A percentile compares a stretch with the other conserved stretches of the same genome.
Evolutionary conservation across 2,113 vertebrate genomes (phyloP).

Genomic region (Sialia sialis): DNA sequence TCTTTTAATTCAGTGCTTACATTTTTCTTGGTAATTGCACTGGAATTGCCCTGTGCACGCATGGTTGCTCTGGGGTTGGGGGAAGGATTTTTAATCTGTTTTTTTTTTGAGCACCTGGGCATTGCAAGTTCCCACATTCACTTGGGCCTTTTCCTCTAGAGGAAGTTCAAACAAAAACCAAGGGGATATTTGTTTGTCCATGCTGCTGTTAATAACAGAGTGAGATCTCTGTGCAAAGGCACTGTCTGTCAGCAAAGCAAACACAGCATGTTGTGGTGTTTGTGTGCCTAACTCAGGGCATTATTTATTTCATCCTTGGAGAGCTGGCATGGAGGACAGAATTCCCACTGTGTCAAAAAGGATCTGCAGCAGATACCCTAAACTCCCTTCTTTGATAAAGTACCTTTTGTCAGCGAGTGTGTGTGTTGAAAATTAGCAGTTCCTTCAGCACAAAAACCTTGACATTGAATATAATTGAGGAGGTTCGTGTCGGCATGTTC

Average conservation of each 20-base stretch:
- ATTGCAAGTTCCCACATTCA: background rate
- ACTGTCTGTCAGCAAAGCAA: background rate
- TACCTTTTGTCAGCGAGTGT: constrained; percentile 60
- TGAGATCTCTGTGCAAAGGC: background rate
- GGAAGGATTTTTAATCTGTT: background rate
- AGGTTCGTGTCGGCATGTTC: constrained; percentile 63
- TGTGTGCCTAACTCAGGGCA: background rate
- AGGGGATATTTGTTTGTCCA: background rate
- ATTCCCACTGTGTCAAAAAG: background rate
- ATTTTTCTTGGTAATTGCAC: background rate
- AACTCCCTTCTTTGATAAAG: constrained; percentile 49
- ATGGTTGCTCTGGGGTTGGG: background rate
- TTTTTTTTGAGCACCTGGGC: background rate
- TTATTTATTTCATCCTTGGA: background rate
- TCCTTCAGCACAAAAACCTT: constrained; percentile 66
- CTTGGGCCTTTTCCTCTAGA: background rate
- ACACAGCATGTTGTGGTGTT: background rate
- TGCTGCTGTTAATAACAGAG: background rate
- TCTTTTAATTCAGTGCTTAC: background rate
- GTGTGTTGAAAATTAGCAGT: constrained; percentile 67
- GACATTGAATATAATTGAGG: constrained; percentile 79
- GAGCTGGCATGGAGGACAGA: background rate
- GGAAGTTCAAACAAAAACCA: background rate
- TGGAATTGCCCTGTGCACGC: background rate
- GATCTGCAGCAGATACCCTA: constrained; percentile 12